Base-by-base conservation (phyloP, 1,140 invertebrate genomes). In the Bombyx mandarina region DNA sequence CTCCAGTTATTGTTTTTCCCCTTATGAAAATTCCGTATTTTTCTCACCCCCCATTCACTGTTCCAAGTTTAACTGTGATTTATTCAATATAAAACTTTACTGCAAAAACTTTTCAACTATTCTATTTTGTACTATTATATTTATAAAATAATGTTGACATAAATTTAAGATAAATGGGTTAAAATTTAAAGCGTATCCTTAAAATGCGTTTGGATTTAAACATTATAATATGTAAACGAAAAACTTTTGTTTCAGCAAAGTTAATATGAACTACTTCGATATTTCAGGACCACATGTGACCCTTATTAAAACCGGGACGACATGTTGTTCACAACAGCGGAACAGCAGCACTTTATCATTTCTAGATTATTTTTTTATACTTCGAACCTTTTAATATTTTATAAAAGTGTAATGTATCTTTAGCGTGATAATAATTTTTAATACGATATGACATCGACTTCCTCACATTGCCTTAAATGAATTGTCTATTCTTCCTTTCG, bases 1-100 rank as follows among this genome's bases (percentile, higher is more conserved):
- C 71, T 73, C 69, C 58, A 77, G 71, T 84, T 84, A 86, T 86
- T 84, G 81, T 86, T 83, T 86, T 82, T 80, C 70, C 69, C 72
- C 73, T 83, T 81, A 81, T 80, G 81, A 82, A 83, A 82, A 82
- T 75, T 70, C 75, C 72, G 72, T 69, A 77, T 74, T 82, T 80
- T 82, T 73, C 67, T 68, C 70, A 65, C 68, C 64, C 47, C 43
- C 54, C 62, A 66, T 70, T 69, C 71, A 74, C 66, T 70, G 67
- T 75, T 72, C 64, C 62, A 61, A 78, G 63, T 77, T 72, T 77
- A 66, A 54, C 57, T 63, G 70, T 79, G 74, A 83, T 78, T 82
- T 82, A 80, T 78, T 66, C 62, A 61, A 54, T 58, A 64, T 61
- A 61, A 62, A 73, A 73, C 51, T 71, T 69, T 69, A 63, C 69